Conservation (phyloP, 2,888 invertebrate genomes). For the Branchipolynoe longqiensis region DNA sequence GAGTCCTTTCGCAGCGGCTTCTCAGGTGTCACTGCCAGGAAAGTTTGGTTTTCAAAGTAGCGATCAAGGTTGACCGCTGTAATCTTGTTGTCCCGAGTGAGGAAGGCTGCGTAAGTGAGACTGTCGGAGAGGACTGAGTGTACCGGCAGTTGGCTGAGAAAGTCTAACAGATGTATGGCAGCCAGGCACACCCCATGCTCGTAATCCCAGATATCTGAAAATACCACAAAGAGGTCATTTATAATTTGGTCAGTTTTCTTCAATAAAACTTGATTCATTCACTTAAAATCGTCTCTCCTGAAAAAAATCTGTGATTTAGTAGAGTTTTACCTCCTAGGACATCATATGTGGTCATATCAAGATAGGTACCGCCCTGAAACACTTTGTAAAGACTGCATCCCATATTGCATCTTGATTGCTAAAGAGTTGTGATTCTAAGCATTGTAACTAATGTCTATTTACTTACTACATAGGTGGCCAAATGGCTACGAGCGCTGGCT, state of each 20-base stretch:
- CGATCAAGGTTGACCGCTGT: not conserved
- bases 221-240: not conserved
- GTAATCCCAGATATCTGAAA: slow-evolving; percentile 19
- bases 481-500: too few species aligned
- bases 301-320: not conserved
- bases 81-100: not conserved
- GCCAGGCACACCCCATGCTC: not conserved
- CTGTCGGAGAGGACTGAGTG: not conserved
- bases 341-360: not conserved
- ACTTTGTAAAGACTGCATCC: too few species aligned
- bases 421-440: too few species aligned
- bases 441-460: too few species aligned
- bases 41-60: slow-evolving; percentile 2
- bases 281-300: not conserved
- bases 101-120: not conserved
- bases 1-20: not conserved
- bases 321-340: not conserved
- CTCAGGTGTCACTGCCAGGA: not conserved
- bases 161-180: not conserved
- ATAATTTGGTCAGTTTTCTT: not conserved
- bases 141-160: not conserved
- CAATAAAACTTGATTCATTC: not conserved
- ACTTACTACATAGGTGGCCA: too few species aligned
- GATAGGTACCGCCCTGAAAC: not conserved
- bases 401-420: too few species aligned